Evolutionary conservation across 2,888 invertebrate species (phyloP).

Genomic region (Deroplatys truncata): DNA sequence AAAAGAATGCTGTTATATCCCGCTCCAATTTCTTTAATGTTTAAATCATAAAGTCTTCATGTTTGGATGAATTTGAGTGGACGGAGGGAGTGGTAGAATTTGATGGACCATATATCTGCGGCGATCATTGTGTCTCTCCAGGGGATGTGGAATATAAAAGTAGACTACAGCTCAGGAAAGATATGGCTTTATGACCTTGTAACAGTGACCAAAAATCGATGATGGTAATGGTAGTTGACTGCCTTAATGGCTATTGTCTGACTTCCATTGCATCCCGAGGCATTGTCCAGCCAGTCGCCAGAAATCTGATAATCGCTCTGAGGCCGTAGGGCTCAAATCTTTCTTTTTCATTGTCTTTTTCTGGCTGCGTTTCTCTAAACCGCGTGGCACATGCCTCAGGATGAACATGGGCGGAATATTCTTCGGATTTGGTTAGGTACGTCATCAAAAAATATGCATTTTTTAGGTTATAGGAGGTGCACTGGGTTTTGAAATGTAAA

Average conservation of each 20-base stretch:
- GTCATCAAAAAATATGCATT: too few species aligned
- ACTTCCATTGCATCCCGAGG: neutral
- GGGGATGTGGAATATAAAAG: neutral
- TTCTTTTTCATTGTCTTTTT: neutral
- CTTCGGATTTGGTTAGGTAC: too few species aligned
- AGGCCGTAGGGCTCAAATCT: neutral
- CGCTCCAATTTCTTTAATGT: constrained; percentile 21
- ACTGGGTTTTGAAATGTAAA: too few species aligned
- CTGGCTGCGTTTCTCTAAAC: neutral
- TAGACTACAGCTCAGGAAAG: neutral
- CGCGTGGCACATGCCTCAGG: too few species aligned
- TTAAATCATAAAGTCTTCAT: constrained; percentile 13
- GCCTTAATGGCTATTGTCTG: neutral
- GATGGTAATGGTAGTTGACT: neutral
- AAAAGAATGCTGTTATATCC: neutral
- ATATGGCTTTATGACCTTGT: constrained; percentile 4
- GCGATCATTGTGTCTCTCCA: neutral
- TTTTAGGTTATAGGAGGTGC: too few species aligned
- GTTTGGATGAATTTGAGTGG: neutral
- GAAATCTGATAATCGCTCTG: neutral
- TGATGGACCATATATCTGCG: neutral
- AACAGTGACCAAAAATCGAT: constrained; percentile 1
- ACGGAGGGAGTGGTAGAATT: neutral
- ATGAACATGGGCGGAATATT: too few species aligned
- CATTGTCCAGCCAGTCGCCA: neutral